A percentile compares a stretch with the other conserved stretches of the same genome.
Evolutionary conservation across 1,140 invertebrate species (phyloP).

Genomic region (Polypedilum vanderplanki): DNA sequence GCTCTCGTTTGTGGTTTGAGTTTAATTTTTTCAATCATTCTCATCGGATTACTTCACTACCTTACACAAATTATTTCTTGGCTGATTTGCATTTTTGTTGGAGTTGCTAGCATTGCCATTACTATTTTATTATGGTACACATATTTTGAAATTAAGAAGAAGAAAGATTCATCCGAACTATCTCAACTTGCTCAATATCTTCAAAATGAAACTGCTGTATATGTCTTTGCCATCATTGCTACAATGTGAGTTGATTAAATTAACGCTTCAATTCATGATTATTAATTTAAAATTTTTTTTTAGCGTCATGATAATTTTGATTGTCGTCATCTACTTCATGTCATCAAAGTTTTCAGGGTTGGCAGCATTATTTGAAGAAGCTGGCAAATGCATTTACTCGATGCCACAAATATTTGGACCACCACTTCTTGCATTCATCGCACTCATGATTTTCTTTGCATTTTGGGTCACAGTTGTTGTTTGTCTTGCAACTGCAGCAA

Average conservation of each 20-base stretch:
- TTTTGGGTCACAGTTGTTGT: conserved; percentile 80
- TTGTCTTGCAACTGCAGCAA: conserved; percentile 53
- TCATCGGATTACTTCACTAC: conserved; percentile 78
- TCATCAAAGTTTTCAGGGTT: conserved; percentile 72
- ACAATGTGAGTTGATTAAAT: conserved; percentile 60
- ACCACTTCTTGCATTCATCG: conserved; percentile 76
- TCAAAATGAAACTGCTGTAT: conserved; percentile 77
- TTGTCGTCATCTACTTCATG: conserved; percentile 72
- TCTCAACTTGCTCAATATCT: conserved; percentile 64
- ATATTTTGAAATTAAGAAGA: conserved; percentile 64
- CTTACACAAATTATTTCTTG: conserved; percentile 76
- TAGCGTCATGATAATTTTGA: conserved; percentile 60
- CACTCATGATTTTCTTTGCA: conserved; percentile 68
- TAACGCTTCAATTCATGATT: conserved; percentile 31
- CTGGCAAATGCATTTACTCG: conserved; percentile 72
- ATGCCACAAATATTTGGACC: conserved; percentile 82
- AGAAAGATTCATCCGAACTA: conserved; percentile 25
- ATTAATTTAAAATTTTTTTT: conserved; percentile 37
- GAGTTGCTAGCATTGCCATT: conserved; percentile 64
- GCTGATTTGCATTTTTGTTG: conserved; percentile 75
- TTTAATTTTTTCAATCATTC: conserved; percentile 72
- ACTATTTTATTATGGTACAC: conserved; percentile 83
- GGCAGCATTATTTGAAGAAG: conserved; percentile 77
- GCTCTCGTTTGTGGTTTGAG: conserved; percentile 54
- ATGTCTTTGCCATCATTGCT: conserved; percentile 76